A percentile compares a stretch with the other conserved stretches of the same genome.
These are phyloP conservation scores for Leucophenga maculata DNA, from an alignment of 2,888 invertebrate species.

Conservation along the genomic window DNA sequence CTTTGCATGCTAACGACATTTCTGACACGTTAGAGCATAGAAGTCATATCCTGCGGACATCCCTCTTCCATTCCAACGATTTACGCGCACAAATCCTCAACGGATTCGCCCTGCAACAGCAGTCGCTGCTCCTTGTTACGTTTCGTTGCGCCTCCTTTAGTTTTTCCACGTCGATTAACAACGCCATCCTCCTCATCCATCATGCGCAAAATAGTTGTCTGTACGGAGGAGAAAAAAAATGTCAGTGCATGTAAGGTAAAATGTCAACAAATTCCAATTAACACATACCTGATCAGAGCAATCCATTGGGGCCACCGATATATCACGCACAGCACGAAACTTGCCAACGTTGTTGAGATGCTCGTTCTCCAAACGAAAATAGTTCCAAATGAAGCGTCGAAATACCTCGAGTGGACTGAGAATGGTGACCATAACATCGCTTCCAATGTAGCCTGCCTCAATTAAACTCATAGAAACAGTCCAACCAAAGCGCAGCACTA, in stretches of 20 bases:
- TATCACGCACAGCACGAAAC: conserved; percentile 90
- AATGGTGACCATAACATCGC: conserved; percentile 79
- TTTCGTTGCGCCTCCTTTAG: conserved; percentile 55
- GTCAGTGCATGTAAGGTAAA: too few relatives aligned
- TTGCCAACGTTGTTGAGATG: conserved; percentile 92
- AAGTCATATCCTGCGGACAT: background rate
- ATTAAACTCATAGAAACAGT: conserved; percentile 80
- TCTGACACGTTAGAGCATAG: background rate
- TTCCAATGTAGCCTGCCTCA: conserved; percentile 77
- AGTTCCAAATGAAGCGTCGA: conserved; percentile 88
- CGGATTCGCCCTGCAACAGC: conserved; percentile 69
- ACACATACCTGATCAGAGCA: conserved; percentile 78
- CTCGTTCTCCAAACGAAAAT: conserved; percentile 90
- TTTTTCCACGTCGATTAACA: conserved; percentile 65
- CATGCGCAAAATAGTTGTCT: conserved; percentile 73
- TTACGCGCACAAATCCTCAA: conserved; percentile 69
- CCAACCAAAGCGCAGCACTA: conserved; percentile 86
- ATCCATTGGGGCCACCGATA: conserved; percentile 84
- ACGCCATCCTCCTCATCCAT: conserved; percentile 72
- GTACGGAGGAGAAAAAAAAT: background rate
- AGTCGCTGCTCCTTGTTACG: conserved; percentile 66
- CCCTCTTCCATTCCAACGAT: background rate
- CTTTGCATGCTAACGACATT: conserved; percentile 21
- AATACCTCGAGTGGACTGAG: conserved; percentile 81
- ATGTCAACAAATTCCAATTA: conserved; percentile 6